Conservation (phyloP, 2,113 vertebrate genomes). For the Oreochromis spilurus region DNA sequence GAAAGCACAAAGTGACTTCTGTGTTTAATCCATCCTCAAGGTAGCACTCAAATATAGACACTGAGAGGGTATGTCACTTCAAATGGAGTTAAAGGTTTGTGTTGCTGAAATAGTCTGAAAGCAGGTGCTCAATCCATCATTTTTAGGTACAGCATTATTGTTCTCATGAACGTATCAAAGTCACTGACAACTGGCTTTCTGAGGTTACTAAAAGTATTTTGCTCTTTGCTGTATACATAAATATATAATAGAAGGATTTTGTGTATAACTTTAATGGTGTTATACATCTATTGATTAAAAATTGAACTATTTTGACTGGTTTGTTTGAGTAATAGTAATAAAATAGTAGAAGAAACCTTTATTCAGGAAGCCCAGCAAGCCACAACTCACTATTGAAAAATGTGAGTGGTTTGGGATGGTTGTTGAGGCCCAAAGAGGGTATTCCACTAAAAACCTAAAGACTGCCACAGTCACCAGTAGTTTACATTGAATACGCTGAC, state of each 20-base stretch:
- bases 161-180: background rate
- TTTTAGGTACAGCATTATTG: background rate
- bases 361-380: background rate
- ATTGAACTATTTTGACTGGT: background rate
- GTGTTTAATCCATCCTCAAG: background rate
- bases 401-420: background rate
- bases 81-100: background rate
- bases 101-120: background rate
- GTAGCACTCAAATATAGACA: background rate
- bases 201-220: background rate
- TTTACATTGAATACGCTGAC: rapidly evolving
- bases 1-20: background rate
- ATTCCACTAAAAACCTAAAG: background rate
- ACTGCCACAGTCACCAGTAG: background rate
- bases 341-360: background rate
- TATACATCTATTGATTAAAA: background rate
- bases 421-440: background rate
- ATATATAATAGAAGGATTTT: background rate
- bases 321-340: background rate
- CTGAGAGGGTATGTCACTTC: background rate
- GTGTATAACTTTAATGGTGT: background rate
- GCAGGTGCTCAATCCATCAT: background rate
- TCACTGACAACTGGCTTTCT: background rate
- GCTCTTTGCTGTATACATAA: background rate
- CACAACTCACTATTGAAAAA: background rate